Evolutionary conservation across 2,797 vertebrate genomes (phyloP), one percentile per base, ranked within the genome.

Genomic region (Sphaeramia orbicularis): DNA sequence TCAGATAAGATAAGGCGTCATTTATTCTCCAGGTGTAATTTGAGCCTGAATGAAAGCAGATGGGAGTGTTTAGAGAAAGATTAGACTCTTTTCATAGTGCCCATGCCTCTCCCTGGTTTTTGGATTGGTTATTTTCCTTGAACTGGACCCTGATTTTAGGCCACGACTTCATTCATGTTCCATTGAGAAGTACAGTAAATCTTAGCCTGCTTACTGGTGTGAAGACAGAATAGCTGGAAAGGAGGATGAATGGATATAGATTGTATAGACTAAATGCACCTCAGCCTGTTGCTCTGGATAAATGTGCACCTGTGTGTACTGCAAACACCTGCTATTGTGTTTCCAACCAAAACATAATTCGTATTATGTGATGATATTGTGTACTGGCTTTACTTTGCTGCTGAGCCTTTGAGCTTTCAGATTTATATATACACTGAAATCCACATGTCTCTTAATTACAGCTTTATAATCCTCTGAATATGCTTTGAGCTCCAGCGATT

Each of bases 281-380:
- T 16, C 8, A 65, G 15, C 11, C 4, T 40, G 3, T 43, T 1
- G n/a, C 30, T 73, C n/a, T n/a, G n/a, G n/a, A n/a, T n/a, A n/a
- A n/a, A n/a, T n/a, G n/a, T n/a, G n/a, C n/a, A n/a, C n/a, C 49
- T 75, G 66, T 76, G 65, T 83, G 38, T 42, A 76, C 61, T 61
- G 53, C 51, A 78, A 82, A 85, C 83, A 77, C 57, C 55, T 76
- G 65, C 44, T 49, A 15, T 56, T 64, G 53, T 84, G 78, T 78
- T 62, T 72, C 61, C 14, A 74, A 7, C 63, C 48, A 56, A 74
- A 84, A 80, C 59, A 76, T 27, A 12, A 10, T 38, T 2, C 15
- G 63, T 21, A 71, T 81, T 72, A 68, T 78, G 72, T 56, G 52
- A 65, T 58, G 57, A 38, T 65, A 15, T 66, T 30, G 48, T 53